Base-by-base conservation (phyloP, 2,113 vertebrate species). In the Nothobranchius kuhntae region DNA sequence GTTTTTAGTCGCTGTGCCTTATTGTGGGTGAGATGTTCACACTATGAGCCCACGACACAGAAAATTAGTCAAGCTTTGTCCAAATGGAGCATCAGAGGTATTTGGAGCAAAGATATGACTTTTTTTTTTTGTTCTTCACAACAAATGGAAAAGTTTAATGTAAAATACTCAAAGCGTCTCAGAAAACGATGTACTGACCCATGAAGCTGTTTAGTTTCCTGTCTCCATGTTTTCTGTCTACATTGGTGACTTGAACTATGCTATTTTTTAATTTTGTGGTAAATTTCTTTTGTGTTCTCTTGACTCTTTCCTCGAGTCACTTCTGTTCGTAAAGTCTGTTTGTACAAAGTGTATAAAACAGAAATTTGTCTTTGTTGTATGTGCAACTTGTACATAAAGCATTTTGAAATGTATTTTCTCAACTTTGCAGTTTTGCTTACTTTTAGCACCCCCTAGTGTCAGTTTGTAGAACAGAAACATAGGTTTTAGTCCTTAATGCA, bases 311-410 rank as follows among this genome's bases (percentile, higher is more conserved):
- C 83, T 77, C 70, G 75, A 81, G 46, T 58, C 90, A 89, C 77
- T 84, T 89, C 65, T 78, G 86, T 91, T 91, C 77, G 82, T 90
- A 78, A 86, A 54, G 82, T 93, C 89, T 86, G 87, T 91, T 91
- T 89, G 92, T 92, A 91, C 87, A 92, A 90, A 91, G 73, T 91
- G 90, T 93, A 90, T 89, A 89, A 88, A 90, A 81, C 73, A 87
- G 82, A 89, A 77, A 83, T 86, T 91, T 88, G 88, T 87, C 88
- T 91, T 84, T 76, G 87, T 92, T 92, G 81, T 87, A 89, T 93
- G 91, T 89, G 90, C 91, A 91, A 89, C 90, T 92, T 92, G 92
- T 92, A 89, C 83, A 93, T 91, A 92, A 93, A 92, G 85, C 87
- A 89, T 89, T 94, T 84, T 83, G 79, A 91, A 92, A 90, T 81